Conservation (phyloP, 2,888 invertebrate genomes). For the Drosophila cracens region DNA sequence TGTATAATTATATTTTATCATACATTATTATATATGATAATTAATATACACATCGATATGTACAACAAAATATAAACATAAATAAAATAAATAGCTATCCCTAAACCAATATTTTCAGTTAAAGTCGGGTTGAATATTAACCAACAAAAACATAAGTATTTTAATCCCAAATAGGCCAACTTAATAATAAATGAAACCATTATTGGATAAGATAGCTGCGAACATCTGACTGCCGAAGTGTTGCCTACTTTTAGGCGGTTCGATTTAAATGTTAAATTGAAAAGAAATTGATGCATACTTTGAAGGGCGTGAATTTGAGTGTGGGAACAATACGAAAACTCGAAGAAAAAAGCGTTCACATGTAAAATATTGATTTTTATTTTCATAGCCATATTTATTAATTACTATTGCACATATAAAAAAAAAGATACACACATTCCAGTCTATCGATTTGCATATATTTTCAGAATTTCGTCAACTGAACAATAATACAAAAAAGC, state of each 20-base stretch:
- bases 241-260: too few relatives aligned
- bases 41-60: constrained; percentile 26
- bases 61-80: constrained; percentile 29
- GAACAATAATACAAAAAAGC: background rate
- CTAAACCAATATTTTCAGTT: constrained; percentile 2
- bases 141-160: background rate
- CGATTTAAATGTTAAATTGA: too few relatives aligned
- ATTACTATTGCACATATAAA: too few relatives aligned
- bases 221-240: too few relatives aligned
- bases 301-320: too few relatives aligned
- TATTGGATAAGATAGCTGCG: too few relatives aligned
- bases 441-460: background rate
- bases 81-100: constrained; percentile 31
- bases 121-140: background rate
- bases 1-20: constrained; percentile 26
- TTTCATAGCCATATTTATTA: too few relatives aligned
- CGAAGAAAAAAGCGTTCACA: too few relatives aligned
- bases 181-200: too few relatives aligned
- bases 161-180: background rate
- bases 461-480: background rate
- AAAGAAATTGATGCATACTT: too few relatives aligned
- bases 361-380: too few relatives aligned
- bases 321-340: too few relatives aligned
- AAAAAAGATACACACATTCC: background rate
- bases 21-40: constrained; percentile 42